These are phyloP conservation scores for Intellagama lesueurii DNA, from an alignment of 2,797 vertebrate species.

Conservation along the genomic window DNA sequence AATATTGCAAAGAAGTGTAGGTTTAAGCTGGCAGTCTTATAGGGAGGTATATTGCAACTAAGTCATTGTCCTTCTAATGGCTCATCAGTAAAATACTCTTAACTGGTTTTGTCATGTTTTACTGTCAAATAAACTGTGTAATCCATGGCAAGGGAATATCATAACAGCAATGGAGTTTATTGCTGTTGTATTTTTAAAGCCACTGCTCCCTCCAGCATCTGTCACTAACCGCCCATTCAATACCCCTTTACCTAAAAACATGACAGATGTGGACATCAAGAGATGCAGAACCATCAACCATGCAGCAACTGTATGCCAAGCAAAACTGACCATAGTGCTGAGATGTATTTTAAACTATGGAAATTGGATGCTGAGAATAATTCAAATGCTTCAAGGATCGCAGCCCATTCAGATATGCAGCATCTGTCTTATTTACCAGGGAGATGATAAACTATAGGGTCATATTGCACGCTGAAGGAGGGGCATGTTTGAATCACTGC, in stretches of 20 bases:
- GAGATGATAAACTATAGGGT: neutral
- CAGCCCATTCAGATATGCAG: conserved; percentile 41
- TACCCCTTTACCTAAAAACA: conserved; percentile 51
- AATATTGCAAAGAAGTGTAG: conserved; percentile 44
- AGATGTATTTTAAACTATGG: conserved; percentile 60
- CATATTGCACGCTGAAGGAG: neutral
- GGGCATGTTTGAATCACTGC: neutral
- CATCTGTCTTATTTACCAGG: conserved; percentile 1
- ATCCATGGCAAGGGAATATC: conserved; percentile 74
- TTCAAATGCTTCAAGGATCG: conserved; percentile 60
- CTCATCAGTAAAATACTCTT: conserved; percentile 85
- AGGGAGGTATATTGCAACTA: conserved; percentile 39
- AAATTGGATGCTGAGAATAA: conserved; percentile 54
- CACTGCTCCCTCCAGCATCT: conserved; percentile 56
- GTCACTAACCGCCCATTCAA: conserved; percentile 58
- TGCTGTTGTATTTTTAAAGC: neutral
- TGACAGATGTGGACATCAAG: conserved; percentile 60
- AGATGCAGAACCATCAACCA: conserved; percentile 66
- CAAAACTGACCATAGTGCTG: conserved; percentile 61
- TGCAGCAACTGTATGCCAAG: conserved; percentile 44
- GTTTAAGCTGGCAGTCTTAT: conserved; percentile 51
- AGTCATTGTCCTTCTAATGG: conserved; percentile 77
- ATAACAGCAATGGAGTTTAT: conserved; percentile 52
- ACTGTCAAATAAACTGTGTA: conserved; percentile 81
- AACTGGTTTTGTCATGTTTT: conserved; percentile 80